Evolutionary conservation across 2,888 invertebrate species (phyloP), one percentile per base, ranked within the genome.

Genomic region (Epistrophe eligans): DNA sequence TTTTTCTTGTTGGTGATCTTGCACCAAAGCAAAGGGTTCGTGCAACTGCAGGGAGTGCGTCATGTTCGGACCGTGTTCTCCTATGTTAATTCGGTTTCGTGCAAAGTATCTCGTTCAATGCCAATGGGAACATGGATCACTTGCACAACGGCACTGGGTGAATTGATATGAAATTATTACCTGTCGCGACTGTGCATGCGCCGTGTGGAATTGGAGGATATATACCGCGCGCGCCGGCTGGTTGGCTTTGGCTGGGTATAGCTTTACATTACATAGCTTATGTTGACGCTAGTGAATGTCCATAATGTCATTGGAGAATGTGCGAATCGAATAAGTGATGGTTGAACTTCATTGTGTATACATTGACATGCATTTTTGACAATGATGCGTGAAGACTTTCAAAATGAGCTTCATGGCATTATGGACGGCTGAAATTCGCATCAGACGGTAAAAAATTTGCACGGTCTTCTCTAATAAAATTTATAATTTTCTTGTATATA

Each of bases 51-150:
- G 79, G 79, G 83, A 87, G 84, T 88, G 88, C 88, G 84, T 84
- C 88, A 84, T 88, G 88, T 88, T 88, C 84, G 73, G 84, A 77
- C 88, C 88, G 88, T 88, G 88, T 88, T 84, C 79, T 83, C 64
- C 84, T 84, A 88, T 88, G 88, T 88, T 84, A 88, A 88, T 88
- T 88, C 88, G 84, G 84, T 88, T 88, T 88, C 88, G 88, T 88
- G 88, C 88, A 88, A 88, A 88, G 88, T 88, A 88, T 88, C 88
- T 88, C 88, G 88, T 88, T 84, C 84, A 88, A 88, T 88, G 88
- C 88, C 88, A 88, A 88, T 88, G 88, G 88, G 77, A 88, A 88
- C 88, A 88, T 88, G 88, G 88, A 88, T 88, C 88, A 88, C 88
- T 88, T 83, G 84, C 88, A 80, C 88, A 88, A 88, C 88, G 84